A percentile compares a stretch with the other conserved stretches of the same genome.
These are phyloP conservation scores for Pararge aegeria DNA, from an alignment of 1,140 invertebrate genomes.

Conservation along the genomic window DNA sequence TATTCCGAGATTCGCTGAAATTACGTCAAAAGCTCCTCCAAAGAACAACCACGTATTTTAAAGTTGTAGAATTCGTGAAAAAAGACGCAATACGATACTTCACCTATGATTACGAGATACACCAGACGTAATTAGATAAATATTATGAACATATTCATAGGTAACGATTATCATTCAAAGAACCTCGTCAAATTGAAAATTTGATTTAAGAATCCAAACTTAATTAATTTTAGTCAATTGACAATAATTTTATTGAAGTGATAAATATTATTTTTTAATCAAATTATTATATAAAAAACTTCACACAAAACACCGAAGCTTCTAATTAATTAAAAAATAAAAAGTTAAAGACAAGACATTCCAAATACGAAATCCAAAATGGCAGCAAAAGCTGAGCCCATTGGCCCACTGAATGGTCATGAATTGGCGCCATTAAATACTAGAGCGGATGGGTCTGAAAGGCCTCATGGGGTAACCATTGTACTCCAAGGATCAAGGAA, in stretches of 20 bases:
- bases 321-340: constrained; percentile 5
- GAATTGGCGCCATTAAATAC: constrained; percentile 89
- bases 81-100: constrained; percentile 75
- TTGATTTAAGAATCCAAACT: constrained; percentile 34
- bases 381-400: constrained; percentile 77
- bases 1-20: constrained; percentile 71
- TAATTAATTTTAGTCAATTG: constrained; percentile 24
- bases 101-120: constrained; percentile 66
- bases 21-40: constrained; percentile 65
- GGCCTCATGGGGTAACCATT: constrained; percentile 83
- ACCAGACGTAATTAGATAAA: constrained; percentile 51
- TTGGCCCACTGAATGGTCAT: constrained; percentile 84
- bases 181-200: constrained; percentile 73
- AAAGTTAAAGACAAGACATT: constrained; percentile 1
- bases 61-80: constrained; percentile 71
- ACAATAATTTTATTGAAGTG: constrained; percentile 45
- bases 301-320: neutral
- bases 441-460: constrained; percentile 79
- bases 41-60: constrained; percentile 64
- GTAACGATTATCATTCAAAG: constrained; percentile 67
- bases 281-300: neutral
- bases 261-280: constrained; percentile 2
- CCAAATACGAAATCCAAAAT: constrained; percentile 41
- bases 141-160: constrained; percentile 77
- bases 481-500: constrained; percentile 80